A percentile compares a stretch with the other conserved stretches of the same genome.
Evolutionary conservation across 2,888 invertebrate species (phyloP).

Genomic region (Nephrotoma flavescens): DNA sequence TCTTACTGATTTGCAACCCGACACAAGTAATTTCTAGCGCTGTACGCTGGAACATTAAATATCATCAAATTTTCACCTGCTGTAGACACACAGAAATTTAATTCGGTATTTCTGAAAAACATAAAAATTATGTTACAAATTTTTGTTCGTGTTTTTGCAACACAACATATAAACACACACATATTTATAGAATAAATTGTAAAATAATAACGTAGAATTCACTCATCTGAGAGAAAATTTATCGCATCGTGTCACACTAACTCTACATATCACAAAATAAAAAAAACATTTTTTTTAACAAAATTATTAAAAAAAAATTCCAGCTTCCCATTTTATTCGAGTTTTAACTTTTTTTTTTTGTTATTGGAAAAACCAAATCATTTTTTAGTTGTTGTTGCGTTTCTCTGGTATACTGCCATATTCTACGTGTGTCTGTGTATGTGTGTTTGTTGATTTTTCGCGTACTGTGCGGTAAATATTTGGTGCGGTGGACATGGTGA

Average conservation of each 20-base stretch:
- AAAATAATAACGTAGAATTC: background rate
- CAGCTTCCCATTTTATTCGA: background rate
- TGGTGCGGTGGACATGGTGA: background rate
- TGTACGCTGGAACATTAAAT: too few relatives aligned
- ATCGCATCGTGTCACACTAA: constrained; percentile 1
- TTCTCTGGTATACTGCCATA: background rate
- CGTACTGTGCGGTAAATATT: background rate
- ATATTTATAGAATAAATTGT: background rate
- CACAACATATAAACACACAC: background rate
- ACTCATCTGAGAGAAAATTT: background rate
- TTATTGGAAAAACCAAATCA: background rate
- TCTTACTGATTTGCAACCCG: too few relatives aligned
- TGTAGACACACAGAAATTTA: background rate
- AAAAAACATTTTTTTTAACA: background rate
- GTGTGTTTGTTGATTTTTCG: constrained; percentile 1
- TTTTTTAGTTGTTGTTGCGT: background rate
- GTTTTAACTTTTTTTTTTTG: background rate
- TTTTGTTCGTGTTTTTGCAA: background rate
- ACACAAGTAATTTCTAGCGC: too few relatives aligned
- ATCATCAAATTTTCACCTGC: background rate
- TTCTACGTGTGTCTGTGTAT: background rate
- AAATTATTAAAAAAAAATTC: background rate
- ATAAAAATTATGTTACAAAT: background rate
- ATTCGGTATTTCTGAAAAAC: background rate
- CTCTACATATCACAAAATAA: background rate